Conservation (phyloP, 2,888 invertebrate species). For the Heteromurus nitidus region DNA sequence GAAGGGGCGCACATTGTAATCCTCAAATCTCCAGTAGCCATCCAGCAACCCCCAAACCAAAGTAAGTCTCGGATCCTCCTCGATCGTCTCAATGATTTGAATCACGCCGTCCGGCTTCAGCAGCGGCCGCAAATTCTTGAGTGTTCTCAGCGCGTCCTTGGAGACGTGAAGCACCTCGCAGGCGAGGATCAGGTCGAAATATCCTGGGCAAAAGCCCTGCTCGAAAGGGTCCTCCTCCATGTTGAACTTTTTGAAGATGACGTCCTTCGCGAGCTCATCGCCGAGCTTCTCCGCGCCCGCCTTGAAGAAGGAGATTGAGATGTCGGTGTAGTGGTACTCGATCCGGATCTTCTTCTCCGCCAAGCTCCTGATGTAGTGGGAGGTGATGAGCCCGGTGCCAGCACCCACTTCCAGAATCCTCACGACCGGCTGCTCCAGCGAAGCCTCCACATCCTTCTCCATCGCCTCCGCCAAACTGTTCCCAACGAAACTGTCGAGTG, state of each 20-base stretch:
- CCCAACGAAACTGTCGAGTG: too few species aligned
- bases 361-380: background rate
- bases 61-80: constrained; percentile 15
- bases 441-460: too few species aligned
- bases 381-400: constrained; percentile 18
- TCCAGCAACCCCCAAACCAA: constrained; percentile 56
- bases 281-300: constrained; percentile 34
- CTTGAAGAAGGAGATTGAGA: constrained; percentile 52
- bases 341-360: constrained; percentile 20
- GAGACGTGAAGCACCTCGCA: constrained; percentile 36
- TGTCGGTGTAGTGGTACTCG: constrained; percentile 43
- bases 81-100: constrained; percentile 39
- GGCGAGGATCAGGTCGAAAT: constrained; percentile 42
- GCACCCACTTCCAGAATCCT: constrained; percentile 52
- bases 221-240: constrained; percentile 48
- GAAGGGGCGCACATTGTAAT: constrained; percentile 22
- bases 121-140: constrained; percentile 36
- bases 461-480: too few species aligned
- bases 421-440: too few species aligned
- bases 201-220: constrained; percentile 37
- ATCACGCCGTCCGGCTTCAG: constrained; percentile 38
- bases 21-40: constrained; percentile 57
- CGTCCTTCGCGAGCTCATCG: constrained; percentile 1
- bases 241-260: constrained; percentile 22
- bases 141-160: constrained; percentile 1